A percentile compares a stretch with the other conserved stretches of the same genome.
phyloP scores from a whole-genome alignment of 2,113 vertebrate species.

The Eurystomus gularis region DNA sequence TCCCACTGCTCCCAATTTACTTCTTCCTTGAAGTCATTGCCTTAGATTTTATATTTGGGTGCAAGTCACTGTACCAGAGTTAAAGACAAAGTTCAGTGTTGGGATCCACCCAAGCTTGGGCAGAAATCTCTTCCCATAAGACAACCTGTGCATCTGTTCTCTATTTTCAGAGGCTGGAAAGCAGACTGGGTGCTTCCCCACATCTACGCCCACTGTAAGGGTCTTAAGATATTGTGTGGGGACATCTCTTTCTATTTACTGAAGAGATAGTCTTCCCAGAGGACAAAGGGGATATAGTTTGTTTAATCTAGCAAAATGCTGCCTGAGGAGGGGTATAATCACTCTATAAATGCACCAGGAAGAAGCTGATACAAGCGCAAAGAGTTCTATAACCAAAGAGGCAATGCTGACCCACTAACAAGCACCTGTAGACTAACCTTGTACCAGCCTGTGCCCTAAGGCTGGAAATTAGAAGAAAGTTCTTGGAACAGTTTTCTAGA shows the following conservation, averaged over 20 bases:
- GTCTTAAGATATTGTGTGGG: background rate
- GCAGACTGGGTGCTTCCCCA: background rate
- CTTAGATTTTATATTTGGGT: background rate
- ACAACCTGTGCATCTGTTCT: background rate
- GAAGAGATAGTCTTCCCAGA: background rate
- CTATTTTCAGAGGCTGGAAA: background rate
- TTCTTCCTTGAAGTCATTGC: constrained; percentile 19
- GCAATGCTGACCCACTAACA: background rate
- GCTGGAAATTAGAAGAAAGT: background rate
- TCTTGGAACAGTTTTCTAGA: background rate
- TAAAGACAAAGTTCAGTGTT: background rate
- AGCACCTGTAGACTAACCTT: background rate
- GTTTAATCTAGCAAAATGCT: background rate
- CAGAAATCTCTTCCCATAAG: background rate
- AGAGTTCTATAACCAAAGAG: background rate
- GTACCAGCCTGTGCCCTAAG: background rate
- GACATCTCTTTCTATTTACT: background rate
- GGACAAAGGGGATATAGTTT: background rate
- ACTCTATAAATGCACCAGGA: background rate
- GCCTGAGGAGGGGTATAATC: background rate
- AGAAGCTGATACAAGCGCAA: background rate
- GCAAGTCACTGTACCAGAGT: background rate
- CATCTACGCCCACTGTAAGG: background rate
- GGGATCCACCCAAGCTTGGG: background rate
- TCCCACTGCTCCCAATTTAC: constrained; percentile 27